Conservation (phyloP, 2,888 invertebrate genomes). For the Hemistola chrysoprasaria region DNA sequence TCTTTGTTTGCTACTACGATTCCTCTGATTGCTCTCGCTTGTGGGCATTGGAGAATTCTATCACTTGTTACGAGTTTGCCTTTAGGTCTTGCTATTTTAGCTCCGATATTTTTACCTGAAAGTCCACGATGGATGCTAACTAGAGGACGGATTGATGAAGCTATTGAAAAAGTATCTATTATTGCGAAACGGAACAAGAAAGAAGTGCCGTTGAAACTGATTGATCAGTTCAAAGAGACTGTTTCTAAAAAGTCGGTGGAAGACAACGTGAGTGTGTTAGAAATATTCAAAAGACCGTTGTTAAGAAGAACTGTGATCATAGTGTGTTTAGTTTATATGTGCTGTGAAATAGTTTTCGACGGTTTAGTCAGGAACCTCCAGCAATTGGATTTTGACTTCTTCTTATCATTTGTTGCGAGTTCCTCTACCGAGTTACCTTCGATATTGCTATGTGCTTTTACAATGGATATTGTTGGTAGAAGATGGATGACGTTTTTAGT, state of each 20-base stretch:
- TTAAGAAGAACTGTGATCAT: slow-evolving; percentile 47
- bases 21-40: slow-evolving; percentile 54
- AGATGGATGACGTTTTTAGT: slow-evolving; percentile 46
- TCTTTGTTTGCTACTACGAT: slow-evolving; percentile 39
- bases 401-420: slow-evolving; percentile 51
- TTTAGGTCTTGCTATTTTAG: slow-evolving; percentile 41
- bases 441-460: slow-evolving; percentile 45
- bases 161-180: slow-evolving; percentile 43
- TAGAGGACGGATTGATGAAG: slow-evolving; percentile 51
- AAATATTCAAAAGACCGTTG: slow-evolving; percentile 47
- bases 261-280: slow-evolving; percentile 37
- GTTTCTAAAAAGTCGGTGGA: slow-evolving; percentile 29
- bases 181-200: slow-evolving; percentile 53
- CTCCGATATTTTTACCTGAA: slow-evolving; percentile 52
- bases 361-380: slow-evolving; percentile 50
- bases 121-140: slow-evolving; percentile 58
- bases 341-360: slow-evolving; percentile 50
- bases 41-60: slow-evolving; percentile 55
- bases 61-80: slow-evolving; percentile 55
- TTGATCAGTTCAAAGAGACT: slow-evolving; percentile 47
- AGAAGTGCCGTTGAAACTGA: slow-evolving; percentile 43
- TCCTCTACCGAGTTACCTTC: slow-evolving; percentile 57
- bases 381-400: slow-evolving; percentile 52
- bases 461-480: slow-evolving; percentile 54
- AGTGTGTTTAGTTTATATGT: slow-evolving; percentile 48